A percentile compares a stretch with the other conserved stretches of the same genome.
Evolutionary conservation across 2,888 invertebrate genomes (phyloP).

Genomic region (Pyralis farinalis): DNA sequence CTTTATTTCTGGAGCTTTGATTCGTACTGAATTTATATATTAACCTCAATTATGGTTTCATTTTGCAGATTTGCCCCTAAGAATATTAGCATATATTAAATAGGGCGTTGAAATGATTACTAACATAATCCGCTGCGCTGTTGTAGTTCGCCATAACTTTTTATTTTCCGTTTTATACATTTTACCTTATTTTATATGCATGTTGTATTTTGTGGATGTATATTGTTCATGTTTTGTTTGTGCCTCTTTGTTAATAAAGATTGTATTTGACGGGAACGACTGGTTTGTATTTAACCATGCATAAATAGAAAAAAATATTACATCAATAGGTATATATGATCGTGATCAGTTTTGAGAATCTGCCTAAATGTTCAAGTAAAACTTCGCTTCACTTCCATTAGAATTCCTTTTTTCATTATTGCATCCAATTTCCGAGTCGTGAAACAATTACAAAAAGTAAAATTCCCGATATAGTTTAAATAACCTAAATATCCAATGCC

Average conservation of each 20-base stretch:
- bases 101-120: constrained; percentile 18
- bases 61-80: constrained; percentile 76
- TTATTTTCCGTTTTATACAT: constrained; percentile 20
- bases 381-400: too few relatives aligned
- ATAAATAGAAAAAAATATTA: too few relatives aligned
- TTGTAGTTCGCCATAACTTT: constrained; percentile 9
- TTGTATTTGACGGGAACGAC: constrained; percentile 23
- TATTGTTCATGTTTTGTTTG: constrained; percentile 17
- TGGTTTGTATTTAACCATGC: constrained; percentile 18
- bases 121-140: constrained; percentile 23
- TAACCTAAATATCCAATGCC: too few relatives aligned
- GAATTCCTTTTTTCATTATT: too few relatives aligned
- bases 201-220: constrained; percentile 16
- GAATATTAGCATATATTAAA: constrained; percentile 73
- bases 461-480: too few relatives aligned
- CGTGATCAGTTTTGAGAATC: too few relatives aligned
- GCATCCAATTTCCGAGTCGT: too few relatives aligned
- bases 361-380: too few relatives aligned
- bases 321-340: too few relatives aligned
- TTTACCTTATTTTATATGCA: constrained; percentile 21
- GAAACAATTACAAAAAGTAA: too few relatives aligned
- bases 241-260: constrained; percentile 22
- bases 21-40: constrained; percentile 14
- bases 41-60: constrained; percentile 19
- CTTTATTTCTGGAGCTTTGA: constrained; percentile 20